Evolutionary conservation across 2,888 invertebrate genomes (phyloP).

Genomic region (Ptilodon capucinus): DNA sequence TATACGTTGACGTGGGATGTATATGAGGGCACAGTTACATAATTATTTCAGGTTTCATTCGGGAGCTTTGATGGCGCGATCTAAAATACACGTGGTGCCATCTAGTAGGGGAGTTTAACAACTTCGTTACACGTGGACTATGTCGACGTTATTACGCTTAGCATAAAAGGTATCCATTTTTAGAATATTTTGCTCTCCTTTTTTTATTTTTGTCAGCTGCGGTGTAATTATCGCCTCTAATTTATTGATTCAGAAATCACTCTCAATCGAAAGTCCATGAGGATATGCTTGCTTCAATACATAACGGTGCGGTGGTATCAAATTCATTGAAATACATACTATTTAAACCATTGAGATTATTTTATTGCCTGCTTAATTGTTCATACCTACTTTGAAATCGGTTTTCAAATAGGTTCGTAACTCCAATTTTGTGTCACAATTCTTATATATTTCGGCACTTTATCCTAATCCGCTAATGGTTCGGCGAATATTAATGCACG

Average conservation of each 20-base stretch:
- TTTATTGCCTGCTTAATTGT: no score
- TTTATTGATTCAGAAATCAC: no score
- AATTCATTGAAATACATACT: no score
- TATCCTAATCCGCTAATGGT: slow-evolving; percentile 38
- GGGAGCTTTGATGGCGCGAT: slow-evolving; percentile 21
- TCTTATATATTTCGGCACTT: slow-evolving; percentile 23
- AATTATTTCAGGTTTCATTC: slow-evolving; percentile 17
- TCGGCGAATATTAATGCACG: slow-evolving; percentile 43
- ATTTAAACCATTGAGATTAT: no score
- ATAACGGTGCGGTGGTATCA: no score
- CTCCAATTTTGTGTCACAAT: no score
- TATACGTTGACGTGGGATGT: no score
- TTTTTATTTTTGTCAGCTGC: not conserved
- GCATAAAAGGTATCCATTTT: not conserved
- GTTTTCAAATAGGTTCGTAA: no score
- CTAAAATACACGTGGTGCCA: slow-evolving; percentile 24
- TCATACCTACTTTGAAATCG: no score
- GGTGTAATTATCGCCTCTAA: no score
- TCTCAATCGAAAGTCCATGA: no score
- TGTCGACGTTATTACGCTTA: not conserved
- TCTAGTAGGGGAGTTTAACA: slow-evolving; percentile 6
- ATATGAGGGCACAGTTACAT: not conserved
- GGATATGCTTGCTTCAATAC: no score
- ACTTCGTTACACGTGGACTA: not conserved
- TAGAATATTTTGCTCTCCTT: not conserved